Evolutionary conservation across 1,140 invertebrate species (phyloP), one percentile per base, ranked within the genome.

Genomic region (Bilobella aurantiaca): DNA sequence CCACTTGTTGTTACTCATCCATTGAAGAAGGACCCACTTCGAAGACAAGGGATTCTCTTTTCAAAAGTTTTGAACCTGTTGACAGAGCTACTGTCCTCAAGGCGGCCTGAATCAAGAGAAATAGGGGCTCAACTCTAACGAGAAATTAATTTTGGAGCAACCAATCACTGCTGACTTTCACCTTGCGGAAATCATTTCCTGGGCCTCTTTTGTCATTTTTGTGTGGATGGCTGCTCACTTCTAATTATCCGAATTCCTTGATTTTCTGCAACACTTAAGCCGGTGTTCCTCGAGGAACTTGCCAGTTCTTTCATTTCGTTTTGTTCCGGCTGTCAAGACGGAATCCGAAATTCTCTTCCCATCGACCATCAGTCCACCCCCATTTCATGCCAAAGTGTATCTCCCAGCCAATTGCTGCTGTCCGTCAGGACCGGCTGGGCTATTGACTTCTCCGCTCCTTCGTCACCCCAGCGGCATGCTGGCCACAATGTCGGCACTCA

Each of bases 381-480:
- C 64, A 67, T 71, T 71, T 67, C 67, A 71, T 69, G 67, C 70
- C 70, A 71, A 71, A 66, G 68, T 69, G 71, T 72, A 72, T 72
- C 71, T 72, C 64, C 71, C 71, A 62, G 64, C 66, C 16, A 70
- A 69, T 69, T 72, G 70, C 57, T 72, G 71, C 64, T 70, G 68
- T 63, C 69, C 71, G 31, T 66, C 68, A 58, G 68, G 71, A 34
- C 68, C 68, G 58, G 70, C 70, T 28, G 71, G 71, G 63, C 66
- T 70, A 29, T 65, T 73, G 66, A 69, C 71, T 58, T 69, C 71
- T 29, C 68, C 68, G 25, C 66, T 73, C 28, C 68, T 73, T 27
- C 66, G 68, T 32, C 71, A 69, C 34, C 66, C 64, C 31, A 61
- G 57, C 62, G 63, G 65, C n/a, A 73, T 73, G 71, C 62, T 73